A percentile compares a stretch with the other conserved stretches of the same genome.
Conservation (phyloP, 2,888 invertebrate genomes). For the Dasysyrphus tricinctus region DNA sequence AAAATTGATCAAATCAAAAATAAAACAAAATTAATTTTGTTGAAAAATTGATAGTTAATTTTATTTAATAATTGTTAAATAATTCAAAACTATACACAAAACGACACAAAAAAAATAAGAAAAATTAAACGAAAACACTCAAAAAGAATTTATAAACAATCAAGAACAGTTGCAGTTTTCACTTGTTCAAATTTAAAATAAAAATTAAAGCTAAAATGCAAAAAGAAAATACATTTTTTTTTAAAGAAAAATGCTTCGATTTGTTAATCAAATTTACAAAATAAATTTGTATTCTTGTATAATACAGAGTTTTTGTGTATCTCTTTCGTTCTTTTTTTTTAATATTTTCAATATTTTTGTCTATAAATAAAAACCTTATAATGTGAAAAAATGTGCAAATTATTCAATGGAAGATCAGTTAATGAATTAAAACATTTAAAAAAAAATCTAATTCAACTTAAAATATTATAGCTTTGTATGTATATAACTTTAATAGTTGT, state of each 20-base stretch:
- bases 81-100: conserved; percentile 61
- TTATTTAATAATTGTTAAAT: conserved; percentile 44
- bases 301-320: conserved; percentile 66
- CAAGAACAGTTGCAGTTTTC: conserved; percentile 2
- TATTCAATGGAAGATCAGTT: conserved; percentile 65
- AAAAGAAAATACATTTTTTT: conserved; percentile 42
- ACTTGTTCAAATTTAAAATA: conserved; percentile 47
- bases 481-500: conserved; percentile 17
- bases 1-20: conserved; percentile 6
- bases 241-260: conserved; percentile 14
- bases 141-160: conserved; percentile 54
- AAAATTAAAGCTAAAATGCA: conserved; percentile 52
- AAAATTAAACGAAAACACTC: conserved; percentile 48
- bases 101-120: neutral
- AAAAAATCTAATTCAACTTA: conserved; percentile 15
- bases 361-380: conserved; percentile 45
- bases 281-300: conserved; percentile 62
- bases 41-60: conserved; percentile 48
- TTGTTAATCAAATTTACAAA: conserved; percentile 50
- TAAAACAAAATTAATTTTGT: conserved; percentile 26
- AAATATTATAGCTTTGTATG: neutral
- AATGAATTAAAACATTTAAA: conserved; percentile 41
- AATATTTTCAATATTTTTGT: conserved; percentile 30
- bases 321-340: conserved; percentile 34
- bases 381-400: conserved; percentile 52